Base-by-base conservation (phyloP, 2,113 vertebrate species). In the Elachura formosa region DNA sequence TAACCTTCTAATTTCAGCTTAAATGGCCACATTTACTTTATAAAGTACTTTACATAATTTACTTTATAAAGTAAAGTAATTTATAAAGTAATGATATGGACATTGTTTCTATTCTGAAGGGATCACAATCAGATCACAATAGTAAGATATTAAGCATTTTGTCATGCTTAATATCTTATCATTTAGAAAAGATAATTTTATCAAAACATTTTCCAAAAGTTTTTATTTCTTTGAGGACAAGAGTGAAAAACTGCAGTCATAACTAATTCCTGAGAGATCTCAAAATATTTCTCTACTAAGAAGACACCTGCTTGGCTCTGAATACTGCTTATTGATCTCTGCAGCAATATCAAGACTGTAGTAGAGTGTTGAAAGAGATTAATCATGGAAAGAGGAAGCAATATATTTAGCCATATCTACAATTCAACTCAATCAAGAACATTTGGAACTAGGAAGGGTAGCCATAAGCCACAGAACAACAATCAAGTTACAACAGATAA, bases 381-480 rank as follows among this genome's bases (percentile, higher is more conserved):
- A 56, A 61, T 90, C 63, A 94, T 38, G 72, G 34, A 79, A 84
- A 95, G 72, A 84, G 74, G 92, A 96, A 97, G 87, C 25, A 83
- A 10, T 92, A 71, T 54, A 14, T 63, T 61, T 84, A 86, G 72
- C 92, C 93, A 94, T 83, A 95, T 76, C n/a, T 48, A 54, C 83
- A 95, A 31, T 62, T 79, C 48, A 56, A 43, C 88, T 90, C 75
- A 89, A 22, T 94, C 58, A 40, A 85, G 85, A 86, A 40, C 58
- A 82, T 54, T 78, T 76, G n/a, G 56, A 91, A 87, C 43, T 81
- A 81, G 31, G 19, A 48, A 7, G 28, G 59, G 36, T 92, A 91
- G 48, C 96, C 95, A 90, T 95, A 97, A 97, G 83, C 97, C 96
- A 80, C 92, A 89, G 48, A 86, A 81, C 51, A 91, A 68, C 73